Base-by-base conservation (phyloP, 1,140 invertebrate genomes). In the Psix sp. region DNA sequence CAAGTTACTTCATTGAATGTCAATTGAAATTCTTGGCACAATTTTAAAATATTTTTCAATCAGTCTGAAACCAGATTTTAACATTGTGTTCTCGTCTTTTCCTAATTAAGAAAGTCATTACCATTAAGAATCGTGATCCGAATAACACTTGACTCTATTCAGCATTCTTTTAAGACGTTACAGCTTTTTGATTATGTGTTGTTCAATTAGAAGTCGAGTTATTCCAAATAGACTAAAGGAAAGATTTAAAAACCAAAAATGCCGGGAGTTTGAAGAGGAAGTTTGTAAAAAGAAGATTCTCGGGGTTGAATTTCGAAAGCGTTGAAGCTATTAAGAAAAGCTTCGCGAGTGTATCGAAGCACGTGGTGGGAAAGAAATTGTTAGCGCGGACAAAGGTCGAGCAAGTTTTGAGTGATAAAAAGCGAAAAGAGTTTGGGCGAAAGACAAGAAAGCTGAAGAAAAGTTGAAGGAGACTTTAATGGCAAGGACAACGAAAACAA, bases 401-500 rank as follows among this genome's bases (percentile, higher is more conserved):
- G n/a, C n/a, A n/a, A n/a, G n/a, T n/a, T n/a, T n/a, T 29, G 26
- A 29, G 26, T 29, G 26, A 29, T 29, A 29, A 10, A 29, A 29
- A 29, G n/a, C 7, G 26, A 4, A 24, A 24, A n/a, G n/a, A n/a
- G n/a, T n/a, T n/a, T n/a, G n/a, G n/a, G n/a, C 21, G 21, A 24
- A 24, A 33, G 14, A 29, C 40, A 9, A 18, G n/a, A 40, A 43
- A n/a, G 5, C n/a, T 15, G 33, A 35, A 35, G 13, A 35, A 35
- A 29, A 29, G 2, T 29, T 29, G 2, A n/a, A 7, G n/a, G 26
- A 29, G 26, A 10, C 26, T 29, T 29, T 7, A 24, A 24, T 29
- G 18, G 16, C 36, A 29, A 15, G 39, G 29, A 46, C 40, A n/a
- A n/a, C n/a, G 24, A 51, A 31, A 54, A 49, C 38, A 63, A 59